Base-by-base conservation (phyloP, 2,113 vertebrate genomes). In the Petromus typicus region DNA sequence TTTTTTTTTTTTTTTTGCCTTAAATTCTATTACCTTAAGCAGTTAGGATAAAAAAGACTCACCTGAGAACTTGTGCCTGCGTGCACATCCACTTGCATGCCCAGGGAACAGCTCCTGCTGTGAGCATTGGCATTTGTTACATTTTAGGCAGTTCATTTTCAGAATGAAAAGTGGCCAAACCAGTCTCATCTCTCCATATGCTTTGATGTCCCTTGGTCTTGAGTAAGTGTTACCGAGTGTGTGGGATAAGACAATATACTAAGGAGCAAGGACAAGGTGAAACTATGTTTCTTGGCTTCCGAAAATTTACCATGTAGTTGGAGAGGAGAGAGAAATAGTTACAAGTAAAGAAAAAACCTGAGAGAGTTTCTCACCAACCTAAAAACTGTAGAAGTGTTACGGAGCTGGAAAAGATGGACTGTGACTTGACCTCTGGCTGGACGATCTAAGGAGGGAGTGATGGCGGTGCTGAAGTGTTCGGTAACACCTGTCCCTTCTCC, bases 121-220 rank as follows among this genome's bases (percentile, higher is more conserved):
- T 81, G 6, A 34, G 82, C 37, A 59, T 43, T 73, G 64, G 30
- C 82, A 20, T 45, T 59, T 34, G 69, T 61, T 73, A 37, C 73
- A 66, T 76, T 76, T 63, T n/a, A 66, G 20, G 22, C 22, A 89
- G 73, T 12, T 59, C 22, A 76, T 57, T 84, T 32, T 43, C 27
- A 82, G 66, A 78, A 85, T 54, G 37, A 64, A 71, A 91, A 10
- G 61, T 76, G 69, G 54, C n/a, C 18, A 78, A 27, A 57, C 75
- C 37, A 43, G 45, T n/a, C 8, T 71, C 40, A 61, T 81, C 51
- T 20, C 56, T 84, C 3, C 30, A n/a, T 80, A 40, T 54, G 37
- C 7, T 87, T 75, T 78, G 64, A 16, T 76, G 25, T 80, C 37
- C 48, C n/a, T 84, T 48, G 30, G 32, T 89, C 59, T 96, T 75